These are phyloP conservation scores for Cantharis flavilabris DNA, from an alignment of 2,888 invertebrate genomes.

Conservation along the genomic window DNA sequence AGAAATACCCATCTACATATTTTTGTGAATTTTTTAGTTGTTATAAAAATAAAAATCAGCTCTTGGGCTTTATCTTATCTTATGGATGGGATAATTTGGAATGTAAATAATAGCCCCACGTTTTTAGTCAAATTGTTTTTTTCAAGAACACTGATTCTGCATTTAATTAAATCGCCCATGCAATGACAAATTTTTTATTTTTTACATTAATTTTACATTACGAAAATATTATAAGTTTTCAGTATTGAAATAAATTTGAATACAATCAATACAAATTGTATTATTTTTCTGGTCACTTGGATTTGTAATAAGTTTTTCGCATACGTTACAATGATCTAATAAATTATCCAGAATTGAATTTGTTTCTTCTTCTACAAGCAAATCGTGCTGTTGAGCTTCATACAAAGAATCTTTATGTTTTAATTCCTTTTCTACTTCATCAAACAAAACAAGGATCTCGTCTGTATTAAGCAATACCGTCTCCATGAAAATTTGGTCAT, in stretches of 20 bases:
- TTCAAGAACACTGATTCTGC: too few species aligned
- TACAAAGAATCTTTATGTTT: conserved; percentile 35
- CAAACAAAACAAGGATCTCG: conserved; percentile 38
- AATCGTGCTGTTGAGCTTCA: conserved; percentile 34
- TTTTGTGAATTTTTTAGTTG: too few species aligned
- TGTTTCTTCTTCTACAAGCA: conserved; percentile 35
- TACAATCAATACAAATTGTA: conserved; percentile 39
- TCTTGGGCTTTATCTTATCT: too few species aligned
- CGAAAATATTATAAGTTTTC: conserved; percentile 5
- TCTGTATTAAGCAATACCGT: conserved; percentile 37
- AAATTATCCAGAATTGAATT: conserved; percentile 36
- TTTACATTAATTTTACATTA: background rate
- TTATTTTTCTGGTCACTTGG: background rate
- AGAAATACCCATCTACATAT: too few species aligned
- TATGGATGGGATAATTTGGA: too few species aligned
- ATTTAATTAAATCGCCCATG: too few species aligned
- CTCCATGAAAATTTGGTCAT: conserved; percentile 32
- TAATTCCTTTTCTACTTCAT: conserved; percentile 38
- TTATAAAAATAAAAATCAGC: too few species aligned
- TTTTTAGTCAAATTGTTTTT: too few species aligned
- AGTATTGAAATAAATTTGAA: conserved; percentile 21
- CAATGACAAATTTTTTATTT: too few species aligned
- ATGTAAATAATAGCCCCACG: too few species aligned
- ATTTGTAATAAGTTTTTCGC: conserved; percentile 31
- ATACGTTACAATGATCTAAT: conserved; percentile 35